Base-by-base conservation (phyloP, 2,797 vertebrate genomes). In the Chiroxiphia lanceolata region DNA sequence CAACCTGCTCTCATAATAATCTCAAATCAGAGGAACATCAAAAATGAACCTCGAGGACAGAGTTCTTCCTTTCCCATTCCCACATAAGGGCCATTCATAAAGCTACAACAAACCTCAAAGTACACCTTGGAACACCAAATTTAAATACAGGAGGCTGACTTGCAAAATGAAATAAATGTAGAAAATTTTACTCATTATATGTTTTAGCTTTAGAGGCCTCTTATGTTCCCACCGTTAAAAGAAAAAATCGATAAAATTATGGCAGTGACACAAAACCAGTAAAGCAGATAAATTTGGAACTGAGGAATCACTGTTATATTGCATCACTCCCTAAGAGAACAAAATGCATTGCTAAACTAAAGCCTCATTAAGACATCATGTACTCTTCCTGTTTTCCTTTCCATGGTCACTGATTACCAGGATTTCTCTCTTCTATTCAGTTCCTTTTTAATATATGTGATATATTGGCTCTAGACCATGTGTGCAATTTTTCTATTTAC, bases 201-300 rank as follows among this genome's bases (percentile, higher is more conserved):
- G 23, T 88, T 95, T 75, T 38, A 79, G 42, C 5, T 88, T 87
- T 25, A 87, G 45, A 91, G 59, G 36, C 16, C 56, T 86, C 77
- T 86, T 86, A 89, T 0, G 1, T 47, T 59, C 78, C 33, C 47
- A 53, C 29, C 29, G 19, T 63, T 76, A 7, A 40, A 89, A 79
- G 15, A 80, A 87, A 81, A 72, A 67, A 80, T 72, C 4, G 0
- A 77, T 87, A 83, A 77, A 87, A 89, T 74, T 83, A 84, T 53
- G 50, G 23, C 89, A 89, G 48, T 57, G 53, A 75, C 78, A 90
- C 38, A 90, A 95, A 95, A 61, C 61, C 44, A 83, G 93, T 88
- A 91, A 83, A 83, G 54, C 31, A 90, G 77, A 94, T 53, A 88
- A 69, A 88, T 67, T 27, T 74, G n/a, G 65, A 88, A 65, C 69